Percentiles rank a stretch among this genome's conserved stretches.
These are phyloP conservation scores for Actenoides hombroni DNA, from an alignment of 2,113 vertebrate genomes.

Conservation along the genomic window DNA sequence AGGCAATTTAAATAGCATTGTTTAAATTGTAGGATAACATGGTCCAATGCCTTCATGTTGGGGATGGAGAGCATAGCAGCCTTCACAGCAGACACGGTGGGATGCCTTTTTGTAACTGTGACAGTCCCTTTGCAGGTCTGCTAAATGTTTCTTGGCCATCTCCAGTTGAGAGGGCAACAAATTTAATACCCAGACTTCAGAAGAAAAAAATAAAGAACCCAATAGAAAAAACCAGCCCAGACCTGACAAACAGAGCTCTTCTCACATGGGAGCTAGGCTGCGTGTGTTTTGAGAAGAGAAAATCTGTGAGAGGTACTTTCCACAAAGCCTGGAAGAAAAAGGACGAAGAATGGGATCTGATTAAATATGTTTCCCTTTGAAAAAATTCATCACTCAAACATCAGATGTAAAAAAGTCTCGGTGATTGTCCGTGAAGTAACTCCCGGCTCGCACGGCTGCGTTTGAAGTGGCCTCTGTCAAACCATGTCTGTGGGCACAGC, in stretches of 20 bases:
- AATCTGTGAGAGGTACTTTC: background rate
- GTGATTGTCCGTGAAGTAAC: background rate
- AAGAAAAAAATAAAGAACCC: background rate
- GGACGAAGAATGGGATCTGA: background rate
- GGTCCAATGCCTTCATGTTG: background rate
- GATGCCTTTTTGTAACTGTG: background rate
- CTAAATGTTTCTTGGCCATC: background rate
- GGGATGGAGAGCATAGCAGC: background rate
- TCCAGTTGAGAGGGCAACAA: background rate
- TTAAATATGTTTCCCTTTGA: slow-evolving; percentile 16
- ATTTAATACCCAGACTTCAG: background rate
- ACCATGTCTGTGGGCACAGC: accelerated
- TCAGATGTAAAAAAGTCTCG: background rate
- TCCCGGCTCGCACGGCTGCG: background rate
- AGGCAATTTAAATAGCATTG: slow-evolving; percentile 22
- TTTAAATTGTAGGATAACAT: background rate
- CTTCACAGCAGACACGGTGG: background rate
- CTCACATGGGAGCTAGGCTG: background rate
- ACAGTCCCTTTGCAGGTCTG: background rate
- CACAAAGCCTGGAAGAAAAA: background rate
- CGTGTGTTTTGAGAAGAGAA: background rate
- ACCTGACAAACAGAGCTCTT: background rate
- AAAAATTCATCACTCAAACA: background rate
- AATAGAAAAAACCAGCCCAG: background rate
- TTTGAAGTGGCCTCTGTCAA: slow-evolving; percentile 1